These are phyloP conservation scores for Megaceryle maxima DNA, from an alignment of 2,113 vertebrate genomes.

Conservation along the genomic window DNA sequence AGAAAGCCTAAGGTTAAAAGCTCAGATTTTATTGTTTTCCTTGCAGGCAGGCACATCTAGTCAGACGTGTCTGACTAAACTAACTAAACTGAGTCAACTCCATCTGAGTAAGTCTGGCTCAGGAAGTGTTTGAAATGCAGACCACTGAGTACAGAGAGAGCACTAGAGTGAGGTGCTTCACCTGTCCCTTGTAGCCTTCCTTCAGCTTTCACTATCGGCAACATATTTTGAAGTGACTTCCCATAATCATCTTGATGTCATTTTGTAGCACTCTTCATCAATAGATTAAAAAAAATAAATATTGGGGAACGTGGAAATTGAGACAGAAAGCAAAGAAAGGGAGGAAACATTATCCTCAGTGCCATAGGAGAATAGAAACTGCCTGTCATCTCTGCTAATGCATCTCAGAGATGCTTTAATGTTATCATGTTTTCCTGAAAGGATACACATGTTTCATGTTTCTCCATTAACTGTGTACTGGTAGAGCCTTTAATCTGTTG, in stretches of 20 bases:
- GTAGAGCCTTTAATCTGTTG: background rate
- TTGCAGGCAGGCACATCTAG: background rate
- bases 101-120: background rate
- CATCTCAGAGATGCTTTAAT: background rate
- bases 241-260: background rate
- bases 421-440: background rate
- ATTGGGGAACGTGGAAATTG: fast-evolving
- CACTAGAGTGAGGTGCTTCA: background rate
- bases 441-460: background rate
- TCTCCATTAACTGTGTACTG: background rate
- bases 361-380: background rate
- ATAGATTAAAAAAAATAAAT: background rate
- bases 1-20: background rate
- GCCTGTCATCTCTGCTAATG: background rate
- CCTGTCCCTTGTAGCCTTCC: background rate
- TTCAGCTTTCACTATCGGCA: background rate
- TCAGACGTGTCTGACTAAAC: background rate
- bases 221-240: background rate
- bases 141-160: background rate
- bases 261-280: background rate
- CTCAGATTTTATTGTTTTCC: background rate
- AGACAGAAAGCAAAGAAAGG: background rate
- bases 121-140: background rate
- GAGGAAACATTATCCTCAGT: background rate
- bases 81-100: background rate